Evolutionary conservation across 2,113 vertebrate species (phyloP).

Genomic region (Mirza zaza): DNA sequence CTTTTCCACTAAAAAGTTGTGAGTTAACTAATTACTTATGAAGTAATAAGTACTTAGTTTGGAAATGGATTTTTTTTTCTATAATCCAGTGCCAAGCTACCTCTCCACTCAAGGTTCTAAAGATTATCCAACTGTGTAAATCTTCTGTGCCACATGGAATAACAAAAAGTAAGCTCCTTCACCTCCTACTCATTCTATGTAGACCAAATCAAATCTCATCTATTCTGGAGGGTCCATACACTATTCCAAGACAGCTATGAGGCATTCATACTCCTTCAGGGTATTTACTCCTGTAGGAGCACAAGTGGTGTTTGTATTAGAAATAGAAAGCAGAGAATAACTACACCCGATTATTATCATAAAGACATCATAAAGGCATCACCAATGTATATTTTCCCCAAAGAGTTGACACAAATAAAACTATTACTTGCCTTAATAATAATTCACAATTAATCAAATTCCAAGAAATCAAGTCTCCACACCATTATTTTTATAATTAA

Average conservation of each 20-base stretch:
- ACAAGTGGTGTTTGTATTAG: not conserved
- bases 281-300: not conserved
- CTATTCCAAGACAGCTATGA: not conserved
- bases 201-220: not conserved
- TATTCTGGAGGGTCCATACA: not conserved
- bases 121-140: not conserved
- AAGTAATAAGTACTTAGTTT: not conserved
- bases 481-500: not conserved
- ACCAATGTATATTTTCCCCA: not conserved
- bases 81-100: not conserved
- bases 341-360: not conserved
- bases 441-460: not conserved
- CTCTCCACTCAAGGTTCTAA: not conserved
- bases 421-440: not conserved
- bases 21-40: not conserved
- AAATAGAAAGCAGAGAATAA: not conserved
- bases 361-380: not conserved
- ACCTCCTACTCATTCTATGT: not conserved
- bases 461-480: not conserved
- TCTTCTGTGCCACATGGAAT: not conserved
- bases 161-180: not conserved
- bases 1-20: not conserved
- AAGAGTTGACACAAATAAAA: not conserved
- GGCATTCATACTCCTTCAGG: not conserved
- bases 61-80: not conserved